Conservation (phyloP, 2,888 invertebrate genomes). For the Cheilosia urbana region DNA sequence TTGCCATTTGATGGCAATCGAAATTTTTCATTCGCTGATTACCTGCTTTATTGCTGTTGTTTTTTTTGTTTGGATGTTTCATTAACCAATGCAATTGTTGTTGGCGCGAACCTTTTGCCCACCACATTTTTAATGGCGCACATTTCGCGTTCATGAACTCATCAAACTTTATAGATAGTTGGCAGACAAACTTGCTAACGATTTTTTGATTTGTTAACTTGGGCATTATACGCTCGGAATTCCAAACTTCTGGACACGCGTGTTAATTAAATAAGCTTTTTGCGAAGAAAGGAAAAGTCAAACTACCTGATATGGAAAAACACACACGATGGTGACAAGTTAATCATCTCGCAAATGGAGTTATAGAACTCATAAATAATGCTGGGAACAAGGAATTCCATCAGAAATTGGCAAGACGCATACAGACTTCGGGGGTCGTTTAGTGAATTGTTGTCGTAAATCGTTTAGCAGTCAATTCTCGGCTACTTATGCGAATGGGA, state of each 20-base stretch:
- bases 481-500: background rate
- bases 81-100: conserved; percentile 16
- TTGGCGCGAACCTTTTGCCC: conserved; percentile 39
- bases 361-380: conserved; percentile 45
- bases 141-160: conserved; percentile 55
- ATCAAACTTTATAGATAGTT: conserved; percentile 46
- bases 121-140: conserved; percentile 18
- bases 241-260: conserved; percentile 36
- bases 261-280: conserved; percentile 32
- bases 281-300: conserved; percentile 19
- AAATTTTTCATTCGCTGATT: conserved; percentile 34
- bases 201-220: conserved; percentile 31
- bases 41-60: conserved; percentile 20
- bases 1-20: conserved; percentile 43
- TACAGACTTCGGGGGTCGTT: background rate
- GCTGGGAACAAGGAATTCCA: background rate
- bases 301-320: conserved; percentile 30
- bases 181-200: conserved; percentile 16
- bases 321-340: conserved; percentile 37
- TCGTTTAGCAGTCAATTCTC: conserved; percentile 26
- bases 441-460: conserved; percentile 15
- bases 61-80: conserved; percentile 10
- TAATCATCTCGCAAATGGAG: conserved; percentile 52
- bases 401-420: background rate
- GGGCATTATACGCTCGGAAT: conserved; percentile 31